Conservation (phyloP, 2,888 invertebrate genomes). For the Criorhina ranunculi region DNA sequence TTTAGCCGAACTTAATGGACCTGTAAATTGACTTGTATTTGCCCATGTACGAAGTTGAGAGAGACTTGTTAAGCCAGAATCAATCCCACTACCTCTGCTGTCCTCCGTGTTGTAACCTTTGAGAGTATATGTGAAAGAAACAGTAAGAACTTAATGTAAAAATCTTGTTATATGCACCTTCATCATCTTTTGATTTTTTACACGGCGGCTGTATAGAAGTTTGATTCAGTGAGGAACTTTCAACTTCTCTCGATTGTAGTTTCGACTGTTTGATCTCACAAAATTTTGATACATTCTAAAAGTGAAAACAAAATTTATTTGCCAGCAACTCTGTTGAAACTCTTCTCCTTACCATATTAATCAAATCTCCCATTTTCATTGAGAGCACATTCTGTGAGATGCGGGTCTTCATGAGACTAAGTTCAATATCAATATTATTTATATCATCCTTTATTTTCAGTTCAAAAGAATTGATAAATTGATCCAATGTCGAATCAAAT, state of each 20-base stretch:
- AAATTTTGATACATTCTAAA: conserved; percentile 50
- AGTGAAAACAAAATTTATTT: not conserved
- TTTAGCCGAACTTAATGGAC: conserved; percentile 83
- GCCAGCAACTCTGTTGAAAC: too few species aligned
- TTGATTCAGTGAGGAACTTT: conserved; percentile 32
- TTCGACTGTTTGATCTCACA: conserved; percentile 39
- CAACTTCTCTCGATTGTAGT: conserved; percentile 4
- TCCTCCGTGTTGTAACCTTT: conserved; percentile 85
- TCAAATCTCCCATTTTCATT: conserved; percentile 81
- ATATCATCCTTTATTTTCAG: conserved; percentile 73
- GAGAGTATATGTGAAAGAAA: conserved; percentile 14
- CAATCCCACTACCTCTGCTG: conserved; percentile 79
- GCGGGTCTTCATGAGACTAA: conserved; percentile 46
- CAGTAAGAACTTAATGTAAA: conserved; percentile 11
- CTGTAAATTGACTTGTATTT: conserved; percentile 80
- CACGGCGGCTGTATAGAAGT: conserved; percentile 37
- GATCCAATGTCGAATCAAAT: conserved; percentile 81
- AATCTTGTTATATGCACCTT: conserved; percentile 52
- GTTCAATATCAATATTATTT: conserved; percentile 43
- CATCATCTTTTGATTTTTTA: conserved; percentile 58
- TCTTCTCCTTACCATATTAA: conserved; percentile 80
- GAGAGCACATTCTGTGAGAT: conserved; percentile 78
- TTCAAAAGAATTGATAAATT: conserved; percentile 79
- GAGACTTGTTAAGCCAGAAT: conserved; percentile 65
- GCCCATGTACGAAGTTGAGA: conserved; percentile 41